Conservation (phyloP, 1,140 invertebrate genomes). For the Diachasmimorpha longicaudata region DNA sequence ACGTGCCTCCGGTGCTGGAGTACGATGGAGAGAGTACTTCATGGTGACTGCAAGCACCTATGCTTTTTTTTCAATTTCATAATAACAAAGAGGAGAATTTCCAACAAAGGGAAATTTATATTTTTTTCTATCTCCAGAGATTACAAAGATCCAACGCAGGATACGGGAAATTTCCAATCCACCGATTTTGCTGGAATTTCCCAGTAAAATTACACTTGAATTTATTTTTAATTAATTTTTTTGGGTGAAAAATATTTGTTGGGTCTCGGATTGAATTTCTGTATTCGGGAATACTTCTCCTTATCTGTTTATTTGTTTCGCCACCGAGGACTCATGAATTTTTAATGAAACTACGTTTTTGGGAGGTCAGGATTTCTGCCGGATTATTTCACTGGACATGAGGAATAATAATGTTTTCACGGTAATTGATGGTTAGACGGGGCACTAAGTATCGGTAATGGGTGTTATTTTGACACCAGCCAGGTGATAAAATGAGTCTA, state of each 20-base stretch:
- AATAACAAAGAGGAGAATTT: neutral
- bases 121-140: neutral
- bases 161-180: too few relatives aligned
- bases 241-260: too few relatives aligned
- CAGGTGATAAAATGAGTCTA: conserved; percentile 28
- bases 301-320: neutral
- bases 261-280: neutral
- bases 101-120: neutral
- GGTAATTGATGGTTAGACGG: neutral
- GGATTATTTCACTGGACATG: too few relatives aligned
- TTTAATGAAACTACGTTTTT: neutral
- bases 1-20: neutral
- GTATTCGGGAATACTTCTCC: neutral
- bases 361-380: neutral
- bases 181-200: too few relatives aligned
- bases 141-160: neutral
- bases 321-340: neutral
- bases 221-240: too few relatives aligned
- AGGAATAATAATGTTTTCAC: neutral
- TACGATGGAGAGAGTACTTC: neutral
- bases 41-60: neutral
- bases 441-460: neutral
- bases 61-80: neutral
- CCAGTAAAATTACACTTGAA: too few relatives aligned
- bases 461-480: neutral